Percentiles rank a stretch among this genome's conserved stretches.
These are phyloP conservation scores for Hesperia comma DNA, from an alignment of 2,888 invertebrate species.

Conservation along the genomic window DNA sequence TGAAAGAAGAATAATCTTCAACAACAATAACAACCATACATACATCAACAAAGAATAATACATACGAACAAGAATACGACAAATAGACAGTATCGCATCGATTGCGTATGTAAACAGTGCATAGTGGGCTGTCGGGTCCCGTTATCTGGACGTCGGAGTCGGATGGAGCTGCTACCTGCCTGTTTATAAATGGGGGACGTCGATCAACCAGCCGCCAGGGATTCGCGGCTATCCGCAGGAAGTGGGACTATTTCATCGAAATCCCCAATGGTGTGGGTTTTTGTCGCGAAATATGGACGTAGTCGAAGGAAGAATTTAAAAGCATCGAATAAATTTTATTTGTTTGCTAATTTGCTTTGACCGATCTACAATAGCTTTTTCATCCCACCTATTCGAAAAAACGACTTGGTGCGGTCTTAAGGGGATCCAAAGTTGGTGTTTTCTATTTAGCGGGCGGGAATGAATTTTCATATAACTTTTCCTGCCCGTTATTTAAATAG, in stretches of 20 bases:
- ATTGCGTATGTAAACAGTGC: constrained; percentile 7
- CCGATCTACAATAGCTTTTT: no score
- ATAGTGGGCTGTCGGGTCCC: constrained; percentile 15
- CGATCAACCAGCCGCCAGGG: constrained; percentile 23
- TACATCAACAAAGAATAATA: no score
- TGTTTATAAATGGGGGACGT: constrained; percentile 32
- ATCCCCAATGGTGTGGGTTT: constrained; percentile 16
- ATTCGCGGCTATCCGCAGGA: constrained; percentile 22
- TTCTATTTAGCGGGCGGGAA: no score
- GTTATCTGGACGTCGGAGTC: constrained; percentile 19
- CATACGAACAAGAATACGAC: constrained; percentile 1
- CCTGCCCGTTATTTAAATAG: no score
- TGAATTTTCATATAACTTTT: no score
- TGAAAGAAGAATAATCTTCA: no score
- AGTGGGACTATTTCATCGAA: constrained; percentile 28
- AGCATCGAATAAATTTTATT: constrained; percentile 5
- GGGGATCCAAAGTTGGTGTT: no score
- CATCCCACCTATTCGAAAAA: no score
- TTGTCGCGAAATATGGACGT: constrained; percentile 1
- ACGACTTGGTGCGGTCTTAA: no score
- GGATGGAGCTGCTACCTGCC: constrained; percentile 22
- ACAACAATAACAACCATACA: no score
- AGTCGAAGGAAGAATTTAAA: constrained; percentile 5
- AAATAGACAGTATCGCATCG: constrained; percentile 10
- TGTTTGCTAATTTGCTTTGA: no score